These are phyloP conservation scores for Gouania willdenowi DNA, from an alignment of 2,797 vertebrate genomes.

Conservation along the genomic window DNA sequence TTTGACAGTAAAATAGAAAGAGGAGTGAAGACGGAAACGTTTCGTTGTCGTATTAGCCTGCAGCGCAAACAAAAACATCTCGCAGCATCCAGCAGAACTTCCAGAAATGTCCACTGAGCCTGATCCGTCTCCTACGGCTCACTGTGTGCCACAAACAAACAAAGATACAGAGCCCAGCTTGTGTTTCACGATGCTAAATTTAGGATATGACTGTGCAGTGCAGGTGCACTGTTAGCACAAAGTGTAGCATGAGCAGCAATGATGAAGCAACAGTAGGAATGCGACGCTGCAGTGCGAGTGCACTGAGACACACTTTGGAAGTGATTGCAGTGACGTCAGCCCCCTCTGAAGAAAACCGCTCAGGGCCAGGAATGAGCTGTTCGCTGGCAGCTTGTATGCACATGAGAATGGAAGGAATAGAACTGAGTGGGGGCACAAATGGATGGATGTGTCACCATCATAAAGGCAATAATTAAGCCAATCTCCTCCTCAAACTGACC, in stretches of 20 bases:
- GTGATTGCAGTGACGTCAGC: constrained; percentile 36
- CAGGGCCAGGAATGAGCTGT: constrained; percentile 57
- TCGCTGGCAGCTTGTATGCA: constrained; percentile 23
- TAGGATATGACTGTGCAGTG: constrained; percentile 36
- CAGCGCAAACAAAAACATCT: constrained; percentile 6
- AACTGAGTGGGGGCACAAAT: no score
- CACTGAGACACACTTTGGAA: constrained; percentile 33
- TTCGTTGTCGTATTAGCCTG: constrained; percentile 9
- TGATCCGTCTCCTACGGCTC: no score
- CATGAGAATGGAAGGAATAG: constrained; percentile 14
- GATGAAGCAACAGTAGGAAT: constrained; percentile 50
- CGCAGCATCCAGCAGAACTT: neutral
- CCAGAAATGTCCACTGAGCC: constrained; percentile 4
- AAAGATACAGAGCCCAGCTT: constrained; percentile 30
- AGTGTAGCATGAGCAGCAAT: constrained; percentile 16
- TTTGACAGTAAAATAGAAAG: neutral
- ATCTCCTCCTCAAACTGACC: no score
- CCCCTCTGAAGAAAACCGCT: constrained; percentile 61
- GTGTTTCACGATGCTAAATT: constrained; percentile 45
- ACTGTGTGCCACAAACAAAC: no score
- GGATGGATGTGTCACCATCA: no score
- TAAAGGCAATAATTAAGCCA: no score
- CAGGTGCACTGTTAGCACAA: constrained; percentile 55
- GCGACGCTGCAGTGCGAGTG: constrained; percentile 50
- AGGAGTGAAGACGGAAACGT: neutral